These are phyloP conservation scores for Botia almorhae DNA, from an alignment of 2,797 vertebrate species.

Conservation along the genomic window DNA sequence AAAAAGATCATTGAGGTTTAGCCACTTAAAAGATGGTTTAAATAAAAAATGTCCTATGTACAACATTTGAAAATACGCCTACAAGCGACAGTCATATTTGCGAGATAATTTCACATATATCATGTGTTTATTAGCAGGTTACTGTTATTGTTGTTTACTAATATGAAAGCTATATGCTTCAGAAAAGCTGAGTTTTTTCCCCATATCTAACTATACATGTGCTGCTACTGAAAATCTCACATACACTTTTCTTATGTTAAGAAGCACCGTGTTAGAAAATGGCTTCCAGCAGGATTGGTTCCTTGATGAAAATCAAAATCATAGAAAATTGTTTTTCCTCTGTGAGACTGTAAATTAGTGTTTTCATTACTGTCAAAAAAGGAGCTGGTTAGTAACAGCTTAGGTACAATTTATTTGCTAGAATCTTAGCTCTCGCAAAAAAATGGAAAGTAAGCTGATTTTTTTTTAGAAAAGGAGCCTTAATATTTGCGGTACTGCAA, in stretches of 20 bases:
- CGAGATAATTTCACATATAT: slow-evolving; percentile 68
- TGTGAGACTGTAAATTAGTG: slow-evolving; percentile 76
- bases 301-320: slow-evolving; percentile 72
- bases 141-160: slow-evolving; percentile 47
- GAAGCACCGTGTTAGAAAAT: slow-evolving; percentile 82
- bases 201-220: slow-evolving; percentile 71
- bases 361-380: slow-evolving; percentile 65
- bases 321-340: slow-evolving; percentile 71
- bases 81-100: slow-evolving; percentile 54
- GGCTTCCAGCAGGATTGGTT: slow-evolving; percentile 57
- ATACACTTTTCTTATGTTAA: slow-evolving; percentile 66
- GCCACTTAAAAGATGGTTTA: slow-evolving; percentile 45
- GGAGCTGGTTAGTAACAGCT: slow-evolving; percentile 75
- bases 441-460: slow-evolving; percentile 59
- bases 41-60: slow-evolving; percentile 54
- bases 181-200: slow-evolving; percentile 13
- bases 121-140: slow-evolving; percentile 61
- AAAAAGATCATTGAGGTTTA: slow-evolving; percentile 1
- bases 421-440: slow-evolving; percentile 63
- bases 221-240: slow-evolving; percentile 57
- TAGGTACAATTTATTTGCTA: slow-evolving; percentile 73
- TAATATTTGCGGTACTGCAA: slow-evolving; percentile 23
- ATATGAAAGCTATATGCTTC: slow-evolving; percentile 44
- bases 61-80: slow-evolving; percentile 46
- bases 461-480: not conserved